Evolutionary conservation across 2,797 vertebrate genomes (phyloP), one percentile per base, ranked within the genome.

Genomic region (Vultur gryphus): DNA sequence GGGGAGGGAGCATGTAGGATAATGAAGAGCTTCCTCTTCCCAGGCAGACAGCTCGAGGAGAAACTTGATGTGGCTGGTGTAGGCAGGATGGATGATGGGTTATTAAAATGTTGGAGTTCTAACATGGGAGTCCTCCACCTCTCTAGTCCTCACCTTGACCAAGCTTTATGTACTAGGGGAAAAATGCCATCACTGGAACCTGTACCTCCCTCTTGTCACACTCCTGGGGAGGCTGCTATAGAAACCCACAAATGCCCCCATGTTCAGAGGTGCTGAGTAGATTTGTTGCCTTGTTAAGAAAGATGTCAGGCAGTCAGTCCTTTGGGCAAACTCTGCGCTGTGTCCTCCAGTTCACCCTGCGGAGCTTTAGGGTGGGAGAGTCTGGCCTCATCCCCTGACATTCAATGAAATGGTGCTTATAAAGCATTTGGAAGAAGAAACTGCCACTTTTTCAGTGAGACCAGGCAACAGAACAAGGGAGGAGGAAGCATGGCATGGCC

Each of bases 11-110:
- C 21, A 8, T 5, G 23, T 35, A 79, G 51, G 77, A 62, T 87
- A 92, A 89, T 72, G 84, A 89, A 84, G 92, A 93, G 80, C 43
- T 94, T 61, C 80, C 62, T 66, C 62, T 79, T 35, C 62, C 21
- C 61, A 67, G 65, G 69, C 85, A 94, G 69, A 11, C 54, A 55
- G 89, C 73, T 95, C 0, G 4, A 84, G 89, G 80, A 84, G 86
- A 84, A 87, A 46, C 37, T 49, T 49, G 62, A 41, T 25, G 43
- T 66, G 70, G 15, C 26, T 44, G 54, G 37, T 76, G 83, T 16
- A 61, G 49, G 54, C n/a, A 94, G 84, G 51, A 70, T 58, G 51
- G 35, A 31, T 29, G 58, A 33, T 9, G 25, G 17, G 26, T 48
- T 71, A 37, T 71, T 28, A 43, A 44, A 54, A 16, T 61, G 41